A percentile compares a stretch with the other conserved stretches of the same genome.
Conservation (phyloP, 2,797 vertebrate genomes). For the Cyclopterus lumpus region DNA sequence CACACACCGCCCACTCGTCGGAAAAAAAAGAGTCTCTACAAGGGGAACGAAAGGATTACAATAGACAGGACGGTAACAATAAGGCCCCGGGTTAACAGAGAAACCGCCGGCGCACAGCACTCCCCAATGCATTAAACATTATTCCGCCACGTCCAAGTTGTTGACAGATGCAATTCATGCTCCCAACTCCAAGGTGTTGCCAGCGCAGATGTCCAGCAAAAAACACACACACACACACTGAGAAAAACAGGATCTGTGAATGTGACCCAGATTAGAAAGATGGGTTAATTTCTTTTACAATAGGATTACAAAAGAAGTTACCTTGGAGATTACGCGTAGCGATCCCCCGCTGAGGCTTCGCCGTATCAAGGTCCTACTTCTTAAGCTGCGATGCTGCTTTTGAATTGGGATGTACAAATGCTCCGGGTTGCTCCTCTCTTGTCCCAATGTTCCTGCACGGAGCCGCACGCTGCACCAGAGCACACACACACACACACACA, state of each 20-base stretch:
- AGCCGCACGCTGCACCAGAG: constrained; percentile 50
- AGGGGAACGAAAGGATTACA: constrained; percentile 68
- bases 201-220: constrained; percentile 52
- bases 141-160: constrained; percentile 69
- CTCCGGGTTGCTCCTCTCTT: constrained; percentile 68
- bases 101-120: constrained; percentile 51
- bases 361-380: constrained; percentile 78
- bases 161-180: constrained; percentile 59
- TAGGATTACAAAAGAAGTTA: constrained; percentile 78
- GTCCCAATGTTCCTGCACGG: constrained; percentile 65
- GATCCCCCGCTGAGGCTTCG: constrained; percentile 75
- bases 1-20: constrained; percentile 66
- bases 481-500: too few relatives aligned
- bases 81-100: constrained; percentile 63
- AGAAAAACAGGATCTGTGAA: constrained; percentile 8
- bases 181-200: constrained; percentile 53
- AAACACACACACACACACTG: constrained; percentile 8
- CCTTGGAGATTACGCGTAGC: constrained; percentile 69
- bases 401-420: constrained; percentile 71
- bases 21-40: constrained; percentile 53
- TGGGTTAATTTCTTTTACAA: neutral
- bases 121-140: constrained; percentile 73
- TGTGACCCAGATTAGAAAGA: constrained; percentile 29
- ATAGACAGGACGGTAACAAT: constrained; percentile 73
- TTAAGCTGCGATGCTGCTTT: constrained; percentile 75